Evolutionary conservation across 1,140 invertebrate species (phyloP).

Genomic region (Tetramorium alpestre): DNA sequence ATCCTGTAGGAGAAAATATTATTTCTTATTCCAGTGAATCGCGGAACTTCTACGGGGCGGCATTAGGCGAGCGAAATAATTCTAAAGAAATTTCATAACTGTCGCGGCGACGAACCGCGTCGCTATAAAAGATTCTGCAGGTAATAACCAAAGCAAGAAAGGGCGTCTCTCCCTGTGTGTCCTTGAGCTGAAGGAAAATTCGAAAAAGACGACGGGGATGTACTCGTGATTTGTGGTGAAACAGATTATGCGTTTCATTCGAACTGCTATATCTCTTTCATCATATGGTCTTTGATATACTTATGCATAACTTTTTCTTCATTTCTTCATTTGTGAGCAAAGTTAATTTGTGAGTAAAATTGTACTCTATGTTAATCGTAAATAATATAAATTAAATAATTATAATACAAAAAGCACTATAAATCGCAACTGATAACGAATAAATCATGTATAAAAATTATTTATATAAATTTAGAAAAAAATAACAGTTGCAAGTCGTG

Average conservation of each 20-base stretch:
- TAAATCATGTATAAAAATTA: neutral
- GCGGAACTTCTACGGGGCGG: constrained; percentile 59
- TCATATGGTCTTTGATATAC: neutral
- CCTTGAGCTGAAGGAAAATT: constrained; percentile 47
- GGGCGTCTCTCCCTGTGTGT: constrained; percentile 66
- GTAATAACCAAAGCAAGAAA: constrained; percentile 75
- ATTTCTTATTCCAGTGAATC: constrained; percentile 80
- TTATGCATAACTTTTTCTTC: neutral
- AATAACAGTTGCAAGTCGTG: neutral
- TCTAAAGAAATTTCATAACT: constrained; percentile 85
- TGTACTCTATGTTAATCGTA: neutral
- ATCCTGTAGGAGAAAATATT: constrained; percentile 76
- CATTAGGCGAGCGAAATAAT: constrained; percentile 82
- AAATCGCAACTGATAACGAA: neutral
- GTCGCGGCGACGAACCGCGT: constrained; percentile 69
- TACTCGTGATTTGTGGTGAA: constrained; percentile 68
- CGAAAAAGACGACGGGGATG: constrained; percentile 40
- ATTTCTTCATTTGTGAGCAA: constrained; percentile 4
- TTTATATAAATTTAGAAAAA: neutral
- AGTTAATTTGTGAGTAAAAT: neutral
- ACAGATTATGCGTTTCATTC: constrained; percentile 41
- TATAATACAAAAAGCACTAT: neutral
- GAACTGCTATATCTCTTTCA: neutral
- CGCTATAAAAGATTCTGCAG: constrained; percentile 71
- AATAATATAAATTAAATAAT: constrained; percentile 11